A percentile compares a stretch with the other conserved stretches of the same genome.
Conservation (phyloP, 1,140 invertebrate genomes). For the Hetaerina americana region DNA sequence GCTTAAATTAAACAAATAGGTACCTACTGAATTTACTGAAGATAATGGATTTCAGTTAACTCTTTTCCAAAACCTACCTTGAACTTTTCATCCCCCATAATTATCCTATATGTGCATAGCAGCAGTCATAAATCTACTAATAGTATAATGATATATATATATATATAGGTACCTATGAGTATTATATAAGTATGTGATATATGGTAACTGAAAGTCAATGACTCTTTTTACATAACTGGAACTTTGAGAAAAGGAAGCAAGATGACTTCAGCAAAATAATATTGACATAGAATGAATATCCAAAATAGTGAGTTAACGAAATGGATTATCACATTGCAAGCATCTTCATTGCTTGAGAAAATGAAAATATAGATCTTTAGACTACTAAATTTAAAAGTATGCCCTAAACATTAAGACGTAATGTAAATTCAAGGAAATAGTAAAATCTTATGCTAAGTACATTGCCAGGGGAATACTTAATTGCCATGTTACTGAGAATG, state of each 20-base stretch:
- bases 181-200: neutral
- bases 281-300: neutral
- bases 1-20: no score
- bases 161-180: neutral
- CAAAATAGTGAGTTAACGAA: neutral
- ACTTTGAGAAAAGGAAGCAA: neutral
- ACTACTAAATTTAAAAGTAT: neutral
- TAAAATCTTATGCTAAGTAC: no score
- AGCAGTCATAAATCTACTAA: neutral
- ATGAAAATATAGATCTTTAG: neutral
- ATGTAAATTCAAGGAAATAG: neutral
- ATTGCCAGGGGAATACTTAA: no score
- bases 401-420: neutral
- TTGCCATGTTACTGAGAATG: no score
- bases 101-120: no score
- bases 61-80: no score
- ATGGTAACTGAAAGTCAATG: neutral
- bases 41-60: no score
- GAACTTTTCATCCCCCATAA: no score
- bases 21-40: no score
- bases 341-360: neutral
- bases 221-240: neutral
- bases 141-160: neutral
- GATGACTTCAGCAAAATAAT: neutral
- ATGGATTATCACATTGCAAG: neutral